Evolutionary conservation across 2,888 invertebrate species (phyloP), one percentile per base, ranked within the genome.

Genomic region (Philonicus albiceps): DNA sequence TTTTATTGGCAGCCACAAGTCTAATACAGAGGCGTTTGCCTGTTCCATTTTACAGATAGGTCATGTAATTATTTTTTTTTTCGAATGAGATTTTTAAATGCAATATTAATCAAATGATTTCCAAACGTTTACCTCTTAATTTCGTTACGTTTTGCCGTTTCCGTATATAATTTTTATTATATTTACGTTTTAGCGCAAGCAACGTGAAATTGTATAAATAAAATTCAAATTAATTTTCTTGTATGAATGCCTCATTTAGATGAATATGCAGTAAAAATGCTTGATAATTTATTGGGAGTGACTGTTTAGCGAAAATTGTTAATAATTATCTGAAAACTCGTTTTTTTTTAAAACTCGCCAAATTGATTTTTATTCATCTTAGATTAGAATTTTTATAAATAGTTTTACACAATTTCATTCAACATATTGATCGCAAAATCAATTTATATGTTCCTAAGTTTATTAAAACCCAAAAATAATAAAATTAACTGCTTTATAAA

Each of bases 1-100:
- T 84, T 73, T 73, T 84, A 84, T 84, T 81, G 55, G 34, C 53
- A 37, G 55, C 43, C 30, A 84, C 49, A 73, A 84, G 30, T 73
- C 73, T 84, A 73, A 73, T 73, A 72, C 73, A 43, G 22, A 84
- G 27, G 40, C 84, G 19, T 73, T 16, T 64, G 34, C 81, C 55
- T 5, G 27, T 83, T 34, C 37, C 31, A 83, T 73, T 84, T 73
- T 73, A 72, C 73, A 84, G 84, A 84, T 84, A 84, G 84, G 84
- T 84, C 11, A 72, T 43, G 72, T 43, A 30, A 84, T 84, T n/a
- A n/a, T n/a, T n/a, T n/a, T n/a, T n/a, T n/a, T 84, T 84, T 73
- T 8, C 22, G 73, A 73, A 73, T 55, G 40, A 73, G 31, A 73
- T 73, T 72, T 84, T 84, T 84, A 40, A 22, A 40, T 55, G 55